A percentile compares a stretch with the other conserved stretches of the same genome.
Conservation (phyloP, 2,888 invertebrate genomes). For the Drosophila incognita region DNA sequence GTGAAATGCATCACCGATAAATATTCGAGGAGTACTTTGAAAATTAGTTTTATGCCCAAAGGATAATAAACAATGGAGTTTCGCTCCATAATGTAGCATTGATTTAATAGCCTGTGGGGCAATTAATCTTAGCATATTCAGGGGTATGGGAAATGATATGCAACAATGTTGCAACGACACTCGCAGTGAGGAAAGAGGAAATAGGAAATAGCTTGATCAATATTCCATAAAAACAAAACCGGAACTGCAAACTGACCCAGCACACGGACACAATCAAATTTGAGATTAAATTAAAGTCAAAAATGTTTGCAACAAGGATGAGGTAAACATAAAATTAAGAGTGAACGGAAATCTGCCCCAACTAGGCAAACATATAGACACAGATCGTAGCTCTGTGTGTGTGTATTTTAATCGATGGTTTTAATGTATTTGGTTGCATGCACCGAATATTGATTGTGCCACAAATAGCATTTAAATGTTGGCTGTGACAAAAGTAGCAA, state of each 20-base stretch:
- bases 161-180: not conserved
- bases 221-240: not conserved
- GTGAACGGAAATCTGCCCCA: not conserved
- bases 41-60: not conserved
- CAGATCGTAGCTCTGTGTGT: not conserved
- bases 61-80: conserved; percentile 1
- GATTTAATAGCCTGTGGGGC: not conserved
- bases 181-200: not conserved
- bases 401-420: not conserved
- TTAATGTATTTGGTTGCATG: not conserved
- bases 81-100: not conserved
- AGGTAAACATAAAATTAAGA: not conserved
- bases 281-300: not conserved
- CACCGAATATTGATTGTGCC: conserved; percentile 57
- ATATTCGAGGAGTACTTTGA: not conserved
- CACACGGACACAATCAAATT: not conserved
- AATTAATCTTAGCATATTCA: not conserved
- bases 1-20: not conserved
- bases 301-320: not conserved
- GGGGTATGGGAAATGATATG: not conserved
- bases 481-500: conserved; percentile 10
- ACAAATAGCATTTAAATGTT: conserved; percentile 36
- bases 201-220: not conserved
- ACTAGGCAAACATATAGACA: not conserved
- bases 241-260: conserved; percentile 1